Base-by-base conservation (phyloP, 2,797 vertebrate genomes). In the Myotis findleyi region DNA sequence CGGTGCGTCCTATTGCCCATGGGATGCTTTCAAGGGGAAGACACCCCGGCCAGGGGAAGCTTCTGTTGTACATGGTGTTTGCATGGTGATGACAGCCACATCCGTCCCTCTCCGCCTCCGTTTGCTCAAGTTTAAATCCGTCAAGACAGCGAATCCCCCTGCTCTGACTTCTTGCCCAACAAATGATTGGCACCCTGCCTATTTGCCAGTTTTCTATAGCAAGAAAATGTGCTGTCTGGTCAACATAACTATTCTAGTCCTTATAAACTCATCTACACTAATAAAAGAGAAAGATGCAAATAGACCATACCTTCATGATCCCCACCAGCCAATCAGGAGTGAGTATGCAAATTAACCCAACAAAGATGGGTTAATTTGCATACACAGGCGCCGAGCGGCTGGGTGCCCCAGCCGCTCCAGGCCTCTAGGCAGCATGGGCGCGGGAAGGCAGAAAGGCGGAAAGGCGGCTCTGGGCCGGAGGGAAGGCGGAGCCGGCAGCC, bases 181-280 rank as follows among this genome's bases (percentile, higher is more conserved):
- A 68, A 59, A 64, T 66, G 27, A 57, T 66, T 91, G 10, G 62
- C 41, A 51, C 55, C 75, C 80, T 75, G 47, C 30, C 62, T 57
- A 5, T 92, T 82, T 57, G 20, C 66, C 91, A 18, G 73, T 89
- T 83, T 93, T 93, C 36, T 27, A 3, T 69, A 87, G 13, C 14
- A 88, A 69, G 66, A 88, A 4, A 83, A n/a, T 80, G 4, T 30
- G 30, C 33, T 71, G 0, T 68, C 10, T 89, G 33, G 38, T 20
- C 55, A 77, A 30, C n/a, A 41, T 90, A 68, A 92, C 33, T 89
- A 92, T 59, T 95, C 55, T 69, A n/a, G 25, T 75, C 57, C 38
- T 47, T 47, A 47, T 3, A 47, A 12, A 47, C 12, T 13, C 11
- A 47, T 86, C 62, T 73, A 17, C 5, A 6, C 16, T 51, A 17